These are phyloP conservation scores for Xiphias gladius DNA, from an alignment of 2,113 vertebrate genomes.

Conservation along the genomic window DNA sequence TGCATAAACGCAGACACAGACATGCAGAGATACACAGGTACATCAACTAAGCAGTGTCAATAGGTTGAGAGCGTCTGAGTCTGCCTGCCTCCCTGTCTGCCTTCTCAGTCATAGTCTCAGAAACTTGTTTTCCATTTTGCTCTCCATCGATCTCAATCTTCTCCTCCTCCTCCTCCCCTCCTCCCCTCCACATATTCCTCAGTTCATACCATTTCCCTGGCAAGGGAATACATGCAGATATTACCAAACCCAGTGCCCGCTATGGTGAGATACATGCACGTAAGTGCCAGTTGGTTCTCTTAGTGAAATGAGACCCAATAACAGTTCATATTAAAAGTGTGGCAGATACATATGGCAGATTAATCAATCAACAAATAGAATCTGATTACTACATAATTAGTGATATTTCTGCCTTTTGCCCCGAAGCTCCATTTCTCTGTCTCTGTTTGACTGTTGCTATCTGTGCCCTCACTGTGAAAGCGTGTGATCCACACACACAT, in stretches of 20 bases:
- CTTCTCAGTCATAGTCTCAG: constrained; percentile 38
- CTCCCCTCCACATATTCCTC: constrained; percentile 18
- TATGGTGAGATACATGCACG: constrained; percentile 39
- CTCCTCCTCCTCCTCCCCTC: constrained; percentile 23
- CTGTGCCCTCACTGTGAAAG: constrained; percentile 6
- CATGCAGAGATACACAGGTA: constrained; percentile 23
- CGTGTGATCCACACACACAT: constrained; percentile 14
- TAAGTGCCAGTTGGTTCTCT: constrained; percentile 47
- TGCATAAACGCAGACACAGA: constrained; percentile 53
- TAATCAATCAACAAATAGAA: constrained; percentile 48
- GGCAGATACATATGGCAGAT: constrained; percentile 53
- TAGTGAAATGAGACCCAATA: constrained; percentile 57
- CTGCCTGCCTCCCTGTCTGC: constrained; percentile 44
- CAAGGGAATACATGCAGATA: constrained; percentile 55
- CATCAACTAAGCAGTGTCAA: constrained; percentile 40
- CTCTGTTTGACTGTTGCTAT: constrained; percentile 8
- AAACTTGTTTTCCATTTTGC: constrained; percentile 62
- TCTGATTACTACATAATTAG: constrained; percentile 55
- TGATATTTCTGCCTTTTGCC: constrained; percentile 43
- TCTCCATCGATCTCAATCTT: constrained; percentile 53
- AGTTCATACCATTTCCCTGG: constrained; percentile 32
- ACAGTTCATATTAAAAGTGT: constrained; percentile 56
- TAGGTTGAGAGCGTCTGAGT: constrained; percentile 49
- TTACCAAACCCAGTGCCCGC: constrained; percentile 27
- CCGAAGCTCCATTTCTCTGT: background rate